These are phyloP conservation scores for Mus spicilegus DNA, from an alignment of 2,113 vertebrate genomes.

Conservation along the genomic window DNA sequence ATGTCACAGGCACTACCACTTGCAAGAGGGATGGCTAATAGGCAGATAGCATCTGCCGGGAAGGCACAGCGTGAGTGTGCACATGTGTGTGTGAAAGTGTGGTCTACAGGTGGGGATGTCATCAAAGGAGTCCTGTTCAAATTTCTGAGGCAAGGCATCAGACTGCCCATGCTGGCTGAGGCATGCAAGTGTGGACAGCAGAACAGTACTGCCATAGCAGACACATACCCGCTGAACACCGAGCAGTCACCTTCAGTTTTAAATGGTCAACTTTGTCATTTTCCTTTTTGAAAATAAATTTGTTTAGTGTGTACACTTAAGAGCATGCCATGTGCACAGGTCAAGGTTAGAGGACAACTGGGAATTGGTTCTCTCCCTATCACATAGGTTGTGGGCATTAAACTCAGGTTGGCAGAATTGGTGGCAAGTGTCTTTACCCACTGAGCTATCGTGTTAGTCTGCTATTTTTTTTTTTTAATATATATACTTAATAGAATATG, in stretches of 20 bases:
- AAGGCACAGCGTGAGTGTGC: neutral
- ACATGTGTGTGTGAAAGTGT: neutral
- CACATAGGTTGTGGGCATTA: neutral
- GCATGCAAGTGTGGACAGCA: neutral
- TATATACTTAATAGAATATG: neutral
- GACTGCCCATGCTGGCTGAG: no score
- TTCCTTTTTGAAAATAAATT: neutral
- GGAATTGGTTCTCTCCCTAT: neutral
- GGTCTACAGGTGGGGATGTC: neutral
- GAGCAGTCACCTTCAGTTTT: no score
- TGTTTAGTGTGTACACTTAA: neutral
- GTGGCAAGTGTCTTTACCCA: neutral
- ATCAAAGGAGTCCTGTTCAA: no score
- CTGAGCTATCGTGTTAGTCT: neutral
- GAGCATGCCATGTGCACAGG: neutral
- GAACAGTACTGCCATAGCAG: neutral
- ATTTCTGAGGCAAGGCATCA: accelerated
- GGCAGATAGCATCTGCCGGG: neutral
- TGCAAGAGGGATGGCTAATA: accelerated
- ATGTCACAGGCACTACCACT: neutral
- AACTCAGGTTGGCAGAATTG: neutral
- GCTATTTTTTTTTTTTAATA: neutral
- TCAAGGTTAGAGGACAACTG: neutral
- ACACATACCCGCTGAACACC: neutral
- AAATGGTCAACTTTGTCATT: neutral